Conservation (phyloP, 1,140 invertebrate genomes). For the Samia ricini region DNA sequence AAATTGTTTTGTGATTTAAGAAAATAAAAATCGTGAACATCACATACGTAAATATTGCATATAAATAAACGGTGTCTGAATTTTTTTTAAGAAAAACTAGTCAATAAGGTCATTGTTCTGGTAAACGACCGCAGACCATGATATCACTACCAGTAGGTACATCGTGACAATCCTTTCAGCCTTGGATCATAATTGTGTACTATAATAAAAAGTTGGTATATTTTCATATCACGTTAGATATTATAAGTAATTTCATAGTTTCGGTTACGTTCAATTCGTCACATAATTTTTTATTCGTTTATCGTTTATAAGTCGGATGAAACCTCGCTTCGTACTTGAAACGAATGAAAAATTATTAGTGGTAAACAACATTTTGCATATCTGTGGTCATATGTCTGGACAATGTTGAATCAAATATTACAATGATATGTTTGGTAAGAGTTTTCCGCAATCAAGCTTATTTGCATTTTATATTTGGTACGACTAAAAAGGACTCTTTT, state of each 20-base stretch:
- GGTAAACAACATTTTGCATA: neutral
- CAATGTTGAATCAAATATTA: too few relatives aligned
- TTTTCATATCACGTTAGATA: neutral
- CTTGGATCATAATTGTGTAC: neutral
- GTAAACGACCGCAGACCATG: neutral
- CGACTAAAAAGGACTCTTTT: too few relatives aligned
- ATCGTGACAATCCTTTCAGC: neutral
- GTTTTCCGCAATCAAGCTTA: too few relatives aligned
- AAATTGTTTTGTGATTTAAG: too few relatives aligned
- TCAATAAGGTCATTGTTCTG: neutral
- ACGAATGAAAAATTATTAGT: neutral
- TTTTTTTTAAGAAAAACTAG: neutral
- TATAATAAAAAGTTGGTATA: neutral
- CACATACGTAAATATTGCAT: neutral
- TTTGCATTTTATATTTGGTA: too few relatives aligned
- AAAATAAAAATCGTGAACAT: neutral
- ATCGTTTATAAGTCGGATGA: neutral
- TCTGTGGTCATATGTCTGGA: too few relatives aligned
- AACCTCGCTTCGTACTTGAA: neutral
- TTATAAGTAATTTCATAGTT: neutral
- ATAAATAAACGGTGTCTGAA: neutral
- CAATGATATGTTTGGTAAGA: too few relatives aligned
- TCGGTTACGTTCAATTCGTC: neutral
- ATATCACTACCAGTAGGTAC: neutral
- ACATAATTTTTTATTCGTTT: neutral